Conservation (phyloP, 2,797 vertebrate genomes). For the Delichon dasypus region DNA sequence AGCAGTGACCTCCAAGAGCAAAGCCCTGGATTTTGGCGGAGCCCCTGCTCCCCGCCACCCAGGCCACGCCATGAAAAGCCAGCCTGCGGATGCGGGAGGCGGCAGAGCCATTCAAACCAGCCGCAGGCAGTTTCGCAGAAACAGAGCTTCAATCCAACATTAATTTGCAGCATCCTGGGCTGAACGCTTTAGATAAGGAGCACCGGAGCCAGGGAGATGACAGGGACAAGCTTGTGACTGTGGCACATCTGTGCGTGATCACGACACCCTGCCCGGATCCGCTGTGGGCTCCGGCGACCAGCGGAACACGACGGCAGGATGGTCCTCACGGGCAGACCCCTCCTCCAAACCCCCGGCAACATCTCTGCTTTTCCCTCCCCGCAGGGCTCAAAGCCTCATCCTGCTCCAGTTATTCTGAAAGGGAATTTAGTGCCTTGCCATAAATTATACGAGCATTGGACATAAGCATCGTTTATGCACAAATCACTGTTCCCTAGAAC, state of each 20-base stretch:
- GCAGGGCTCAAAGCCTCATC: conserved; percentile 10
- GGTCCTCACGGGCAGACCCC: background rate
- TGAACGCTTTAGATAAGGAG: conserved; percentile 69
- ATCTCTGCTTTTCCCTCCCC: background rate
- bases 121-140: conserved; percentile 49
- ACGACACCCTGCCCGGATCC: background rate
- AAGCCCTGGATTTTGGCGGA: background rate
- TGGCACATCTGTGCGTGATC: background rate
- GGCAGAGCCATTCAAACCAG: conserved; percentile 45
- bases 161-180: conserved; percentile 71
- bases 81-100: background rate
- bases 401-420: conserved; percentile 30
- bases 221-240: conserved; percentile 24
- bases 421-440: conserved; percentile 30
- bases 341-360: background rate
- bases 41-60: background rate
- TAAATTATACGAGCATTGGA: conserved; percentile 29
- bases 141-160: conserved; percentile 56
- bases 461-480: conserved; percentile 53
- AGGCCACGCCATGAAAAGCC: background rate
- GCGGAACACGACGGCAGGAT: background rate
- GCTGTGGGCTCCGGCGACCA: background rate
- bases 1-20: background rate
- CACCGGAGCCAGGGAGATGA: conserved; percentile 27
- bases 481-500: conserved; percentile 58